These are phyloP conservation scores for Bradypodion ventrale DNA, from an alignment of 2,797 vertebrate genomes.

Conservation along the genomic window DNA sequence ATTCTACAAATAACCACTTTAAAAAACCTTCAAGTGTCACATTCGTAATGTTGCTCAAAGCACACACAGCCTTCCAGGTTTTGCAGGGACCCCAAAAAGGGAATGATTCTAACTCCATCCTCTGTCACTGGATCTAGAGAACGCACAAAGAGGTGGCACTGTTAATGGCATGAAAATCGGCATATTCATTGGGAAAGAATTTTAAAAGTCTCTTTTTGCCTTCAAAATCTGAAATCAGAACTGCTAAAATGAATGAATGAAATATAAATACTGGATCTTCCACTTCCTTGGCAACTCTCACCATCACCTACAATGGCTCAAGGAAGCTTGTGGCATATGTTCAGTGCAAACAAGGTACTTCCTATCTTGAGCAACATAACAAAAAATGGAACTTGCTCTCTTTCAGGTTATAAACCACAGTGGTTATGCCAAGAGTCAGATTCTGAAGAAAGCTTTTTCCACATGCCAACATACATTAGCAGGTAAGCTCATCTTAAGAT, in stretches of 20 bases:
- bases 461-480: neutral
- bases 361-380: neutral
- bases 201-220: neutral
- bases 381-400: neutral
- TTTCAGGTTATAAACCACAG: too few relatives aligned
- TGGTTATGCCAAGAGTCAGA: neutral
- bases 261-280: neutral
- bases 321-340: neutral
- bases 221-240: neutral
- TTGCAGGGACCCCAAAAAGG: neutral
- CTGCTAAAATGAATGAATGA: neutral
- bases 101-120: neutral
- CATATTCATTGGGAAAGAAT: neutral
- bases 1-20: neutral
- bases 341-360: neutral
- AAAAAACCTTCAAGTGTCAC: neutral
- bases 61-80: neutral
- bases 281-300: neutral
- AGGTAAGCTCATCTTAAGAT: neutral
- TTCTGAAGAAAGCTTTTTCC: conserved; percentile 2
- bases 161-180: neutral
- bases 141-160: neutral
- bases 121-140: neutral
- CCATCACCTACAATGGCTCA: neutral
- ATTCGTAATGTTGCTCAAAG: neutral